Base-by-base conservation (phyloP, 2,888 invertebrate genomes). In the Charanyca ferruginea region DNA sequence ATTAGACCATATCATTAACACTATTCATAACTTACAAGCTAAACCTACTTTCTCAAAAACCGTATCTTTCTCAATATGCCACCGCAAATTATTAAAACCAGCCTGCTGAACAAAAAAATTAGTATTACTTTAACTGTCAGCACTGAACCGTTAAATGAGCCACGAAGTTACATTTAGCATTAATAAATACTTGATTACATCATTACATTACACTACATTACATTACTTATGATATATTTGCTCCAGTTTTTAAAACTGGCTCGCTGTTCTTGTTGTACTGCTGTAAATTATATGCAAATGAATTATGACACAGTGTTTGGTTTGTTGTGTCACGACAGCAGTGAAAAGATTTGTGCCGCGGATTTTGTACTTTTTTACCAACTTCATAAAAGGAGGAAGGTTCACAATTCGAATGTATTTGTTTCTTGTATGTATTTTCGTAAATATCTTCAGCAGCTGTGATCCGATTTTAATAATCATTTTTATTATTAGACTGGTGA, bases 211-310 rank as follows among this genome's bases (percentile, higher is more conserved):
- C 49, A 51, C 52, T 74, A 58, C 25, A 49, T 73, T 65, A 53
- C 69, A 68, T 69, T 66, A 61, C 5, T 42, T 70, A 70, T 70
- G 66, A 66, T 70, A 59, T 70, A 72, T 66, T 66, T 42, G 60
- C 16, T 18, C 71, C 9, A 71, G 75, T 71, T 71, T 67, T 41
- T 76, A 22, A 48, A 53, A 57, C 42, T 44, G 25, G 22, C 52
- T 61, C 47, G 23, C 48, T 76, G 53, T 44, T 57, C 22, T 53
- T 53, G 35, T 53, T 53, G 35, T 25, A 25, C 8, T 47, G 45
- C 25, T 5, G 23, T 52, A 47, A 52, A 75, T 52, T 42, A 57
- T 69, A 76, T 48, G 55, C 48, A 52, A 60, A 76, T 57, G 35
- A 57, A 71, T 74, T 74, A 48, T 74, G 55, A 53, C 48, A 73